A percentile compares a stretch with the other conserved stretches of the same genome.
Conservation (phyloP, 2,113 vertebrate genomes). For the Tachysurus fulvidraco region DNA sequence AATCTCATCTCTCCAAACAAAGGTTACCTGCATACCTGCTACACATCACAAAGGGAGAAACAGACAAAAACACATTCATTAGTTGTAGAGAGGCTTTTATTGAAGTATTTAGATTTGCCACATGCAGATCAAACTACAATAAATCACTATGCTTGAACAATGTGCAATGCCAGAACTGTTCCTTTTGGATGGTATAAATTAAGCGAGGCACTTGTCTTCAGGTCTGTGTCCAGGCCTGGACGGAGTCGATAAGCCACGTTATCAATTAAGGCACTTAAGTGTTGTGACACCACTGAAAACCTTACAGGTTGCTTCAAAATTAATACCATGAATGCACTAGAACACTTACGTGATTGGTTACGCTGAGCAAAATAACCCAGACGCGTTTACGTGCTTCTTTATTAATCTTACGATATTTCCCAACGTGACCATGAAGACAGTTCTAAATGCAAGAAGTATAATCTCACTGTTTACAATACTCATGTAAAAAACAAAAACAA, state of each 20-base stretch:
- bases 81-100: constrained; percentile 41
- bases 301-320: constrained; percentile 28
- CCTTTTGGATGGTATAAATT: constrained; percentile 29
- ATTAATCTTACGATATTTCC: background rate
- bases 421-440: constrained; percentile 14
- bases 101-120: constrained; percentile 39
- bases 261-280: constrained; percentile 70
- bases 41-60: background rate
- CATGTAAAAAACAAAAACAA: background rate
- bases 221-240: constrained; percentile 29
- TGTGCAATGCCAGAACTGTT: constrained; percentile 28
- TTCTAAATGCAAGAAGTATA: constrained; percentile 50
- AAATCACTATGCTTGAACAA: constrained; percentile 22
- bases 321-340: background rate
- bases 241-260: constrained; percentile 36
- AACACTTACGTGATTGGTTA: background rate
- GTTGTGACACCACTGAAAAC: constrained; percentile 28
- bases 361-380: background rate
- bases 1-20: constrained; percentile 4
- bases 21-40: background rate
- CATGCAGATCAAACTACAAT: constrained; percentile 32
- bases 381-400: constrained; percentile 12
- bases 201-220: constrained; percentile 46
- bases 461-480: constrained; percentile 24
- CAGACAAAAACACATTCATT: background rate